Evolutionary conservation across 2,888 invertebrate genomes (phyloP).

Genomic region (Rhodophaea formosa): DNA sequence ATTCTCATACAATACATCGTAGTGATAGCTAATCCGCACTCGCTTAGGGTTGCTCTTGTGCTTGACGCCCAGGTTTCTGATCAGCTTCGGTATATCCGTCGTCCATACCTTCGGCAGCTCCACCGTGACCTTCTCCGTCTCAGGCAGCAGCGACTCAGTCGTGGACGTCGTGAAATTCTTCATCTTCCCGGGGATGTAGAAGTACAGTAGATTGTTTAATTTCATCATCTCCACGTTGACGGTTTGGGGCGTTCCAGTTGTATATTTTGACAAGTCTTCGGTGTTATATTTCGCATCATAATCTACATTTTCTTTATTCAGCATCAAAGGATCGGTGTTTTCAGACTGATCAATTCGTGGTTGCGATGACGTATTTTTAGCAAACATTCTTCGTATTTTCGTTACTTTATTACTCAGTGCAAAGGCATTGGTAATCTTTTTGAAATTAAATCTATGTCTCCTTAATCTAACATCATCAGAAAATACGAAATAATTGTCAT

Average conservation of each 20-base stretch:
- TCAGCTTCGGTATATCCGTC: not conserved
- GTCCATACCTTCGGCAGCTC: not conserved
- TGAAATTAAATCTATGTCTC: not conserved
- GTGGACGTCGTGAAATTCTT: not conserved
- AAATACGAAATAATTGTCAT: not conserved
- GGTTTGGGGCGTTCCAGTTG: not conserved
- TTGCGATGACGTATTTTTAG: not conserved
- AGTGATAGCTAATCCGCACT: conserved; percentile 7
- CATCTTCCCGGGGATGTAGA: not conserved
- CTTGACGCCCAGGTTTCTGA: not conserved
- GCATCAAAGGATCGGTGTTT: not conserved
- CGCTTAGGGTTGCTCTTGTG: conserved; percentile 1
- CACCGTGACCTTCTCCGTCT: not conserved
- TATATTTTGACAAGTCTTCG: not conserved
- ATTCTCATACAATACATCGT: conserved; percentile 1
- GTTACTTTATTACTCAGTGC: not conserved
- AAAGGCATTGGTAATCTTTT: not conserved
- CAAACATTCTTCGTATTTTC: not conserved
- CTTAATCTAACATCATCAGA: not conserved
- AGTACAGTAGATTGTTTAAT: conserved; percentile 4
- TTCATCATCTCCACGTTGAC: not conserved
- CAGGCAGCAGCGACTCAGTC: not conserved
- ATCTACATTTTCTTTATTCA: not conserved
- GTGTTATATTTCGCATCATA: not conserved
- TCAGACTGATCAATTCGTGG: not conserved